Evolutionary conservation across 2,797 vertebrate genomes (phyloP).

Genomic region (Lepilemur ruficaudatus): DNA sequence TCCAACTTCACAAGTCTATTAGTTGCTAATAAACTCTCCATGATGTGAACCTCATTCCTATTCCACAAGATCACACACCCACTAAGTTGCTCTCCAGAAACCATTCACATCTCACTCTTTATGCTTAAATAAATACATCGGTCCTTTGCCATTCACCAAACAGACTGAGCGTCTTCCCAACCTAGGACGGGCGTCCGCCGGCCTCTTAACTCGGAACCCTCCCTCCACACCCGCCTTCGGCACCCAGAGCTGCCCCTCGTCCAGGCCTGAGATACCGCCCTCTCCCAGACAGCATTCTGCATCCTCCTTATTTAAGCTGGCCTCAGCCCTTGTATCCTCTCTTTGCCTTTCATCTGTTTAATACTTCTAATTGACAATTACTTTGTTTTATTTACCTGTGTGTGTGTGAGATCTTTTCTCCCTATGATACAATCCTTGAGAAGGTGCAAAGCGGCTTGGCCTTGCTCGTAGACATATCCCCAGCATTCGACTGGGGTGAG

Average conservation of each 20-base stretch:
- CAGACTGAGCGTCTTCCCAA: background rate
- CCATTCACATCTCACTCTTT: background rate
- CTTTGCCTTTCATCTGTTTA: background rate
- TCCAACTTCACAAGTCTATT: conserved; percentile 69
- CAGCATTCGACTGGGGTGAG: background rate
- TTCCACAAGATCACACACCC: background rate
- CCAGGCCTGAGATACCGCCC: background rate
- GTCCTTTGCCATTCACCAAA: background rate
- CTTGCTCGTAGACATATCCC: background rate
- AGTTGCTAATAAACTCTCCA: conserved; percentile 65
- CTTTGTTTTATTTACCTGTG: background rate
- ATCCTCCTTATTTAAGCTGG: background rate
- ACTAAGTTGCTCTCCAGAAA: background rate
- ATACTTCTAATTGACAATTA: background rate
- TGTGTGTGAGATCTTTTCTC: background rate
- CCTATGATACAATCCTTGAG: background rate
- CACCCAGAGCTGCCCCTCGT: background rate
- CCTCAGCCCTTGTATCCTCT: background rate
- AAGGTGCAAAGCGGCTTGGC: background rate
- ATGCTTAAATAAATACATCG: background rate
- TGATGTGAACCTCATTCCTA: background rate
- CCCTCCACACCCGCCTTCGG: too few species aligned
- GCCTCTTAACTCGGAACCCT: too few species aligned
- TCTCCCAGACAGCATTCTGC: background rate
- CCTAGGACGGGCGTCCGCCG: background rate